phyloP scores from a whole-genome alignment of 2,888 invertebrate genomes.

The Baronia brevicornis region DNA sequence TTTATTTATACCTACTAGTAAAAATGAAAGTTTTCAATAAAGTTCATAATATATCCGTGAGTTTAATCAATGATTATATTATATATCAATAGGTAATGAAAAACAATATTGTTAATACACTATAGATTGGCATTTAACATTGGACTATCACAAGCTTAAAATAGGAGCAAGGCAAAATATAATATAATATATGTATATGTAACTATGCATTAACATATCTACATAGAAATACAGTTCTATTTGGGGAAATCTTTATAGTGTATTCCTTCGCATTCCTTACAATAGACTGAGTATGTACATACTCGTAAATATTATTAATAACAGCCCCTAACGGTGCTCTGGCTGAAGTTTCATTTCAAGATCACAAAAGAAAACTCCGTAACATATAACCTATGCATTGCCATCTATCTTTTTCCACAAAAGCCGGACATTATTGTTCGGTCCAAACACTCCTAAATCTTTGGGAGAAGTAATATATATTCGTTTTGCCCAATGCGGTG shows the following conservation, averaged over 20 bases:
- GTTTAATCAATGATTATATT: too few species aligned
- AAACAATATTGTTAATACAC: background rate
- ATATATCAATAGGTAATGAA: background rate
- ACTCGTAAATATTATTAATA: conserved; percentile 73
- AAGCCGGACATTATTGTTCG: conserved; percentile 78
- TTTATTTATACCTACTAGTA: conserved; percentile 1
- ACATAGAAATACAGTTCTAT: too few species aligned
- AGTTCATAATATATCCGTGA: too few species aligned
- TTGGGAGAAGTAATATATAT: conserved; percentile 77
- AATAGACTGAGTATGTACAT: conserved; percentile 54
- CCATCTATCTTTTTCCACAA: conserved; percentile 77
- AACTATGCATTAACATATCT: too few species aligned
- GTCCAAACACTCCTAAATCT: conserved; percentile 77
- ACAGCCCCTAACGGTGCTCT: conserved; percentile 38
- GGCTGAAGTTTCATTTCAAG: conserved; percentile 67
- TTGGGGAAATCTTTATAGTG: too few species aligned
- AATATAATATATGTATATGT: too few species aligned
- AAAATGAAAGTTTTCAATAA: conserved; percentile 6
- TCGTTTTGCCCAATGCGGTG: conserved; percentile 75
- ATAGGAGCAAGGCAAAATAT: too few species aligned
- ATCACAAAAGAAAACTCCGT: conserved; percentile 70
- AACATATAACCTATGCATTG: conserved; percentile 71
- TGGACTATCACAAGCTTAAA: too few species aligned
- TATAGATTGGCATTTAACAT: too few species aligned
- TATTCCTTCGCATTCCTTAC: conserved; percentile 32